Base-by-base conservation (phyloP, 2,888 invertebrate genomes). In the Melitaea athalia region DNA sequence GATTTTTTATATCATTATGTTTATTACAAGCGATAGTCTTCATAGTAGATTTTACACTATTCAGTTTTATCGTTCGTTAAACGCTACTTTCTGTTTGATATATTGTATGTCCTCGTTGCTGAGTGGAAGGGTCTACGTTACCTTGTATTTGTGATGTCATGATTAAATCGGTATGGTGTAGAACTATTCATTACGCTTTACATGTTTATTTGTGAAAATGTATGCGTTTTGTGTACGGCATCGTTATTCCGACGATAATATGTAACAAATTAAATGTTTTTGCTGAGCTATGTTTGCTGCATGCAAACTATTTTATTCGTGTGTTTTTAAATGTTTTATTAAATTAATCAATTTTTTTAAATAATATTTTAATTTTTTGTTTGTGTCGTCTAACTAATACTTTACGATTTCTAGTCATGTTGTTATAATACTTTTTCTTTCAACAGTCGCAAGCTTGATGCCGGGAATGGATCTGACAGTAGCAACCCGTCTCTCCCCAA, bases 401-500 rank as follows among this genome's bases (percentile, higher is more conserved):
- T 38, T 38, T 0, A 5, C 0, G 5, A 12, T 24, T 52, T 24
- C 24, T 52, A 52, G 24, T 31, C 5, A 24, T 17, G 24, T 52
- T 52, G 11, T 53, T 50, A 53, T 59, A 62, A 52, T 31, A 15
- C 8, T 42, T 42, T 76, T 74, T 67, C 78, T 80, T 76, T 75
- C 79, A 68, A 83, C 91, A 92, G 92, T 92, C 82, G 91, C 92
- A 81, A 89, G 88, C 81, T 79, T 93, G 82, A 92, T 93, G 89
- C 92, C 93, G 49, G 92, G 93, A 69, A 90, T 94, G 85, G 95
- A 95, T 80, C 88, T 95, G 77, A 93, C 95, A 71, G 94, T 95
- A 76, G 93, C 95, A 69, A 94, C 95, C 72, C 94, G 94, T 72
- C 90, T 95, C 72, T 94, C 95, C 74, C 95, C 95, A 67, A 95